These are phyloP conservation scores for Acanthiza pusilla DNA, from an alignment of 2,797 vertebrate species.

Conservation along the genomic window DNA sequence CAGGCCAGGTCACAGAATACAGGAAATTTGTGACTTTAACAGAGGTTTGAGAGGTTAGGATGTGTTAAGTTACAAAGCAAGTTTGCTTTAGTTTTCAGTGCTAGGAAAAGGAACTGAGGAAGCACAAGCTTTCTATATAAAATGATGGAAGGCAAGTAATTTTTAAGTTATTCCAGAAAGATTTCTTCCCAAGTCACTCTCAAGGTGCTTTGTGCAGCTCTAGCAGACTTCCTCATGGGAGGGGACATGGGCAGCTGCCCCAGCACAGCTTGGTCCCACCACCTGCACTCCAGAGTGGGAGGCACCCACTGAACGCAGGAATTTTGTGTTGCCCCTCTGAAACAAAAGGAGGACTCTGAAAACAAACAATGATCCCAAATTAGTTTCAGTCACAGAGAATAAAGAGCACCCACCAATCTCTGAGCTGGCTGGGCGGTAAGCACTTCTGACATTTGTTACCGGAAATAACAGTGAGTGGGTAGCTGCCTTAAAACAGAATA, in stretches of 20 bases:
- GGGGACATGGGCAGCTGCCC: not conserved
- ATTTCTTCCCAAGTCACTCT: not conserved
- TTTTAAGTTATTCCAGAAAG: not conserved
- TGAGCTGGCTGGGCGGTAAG: not conserved
- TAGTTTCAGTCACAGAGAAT: not conserved
- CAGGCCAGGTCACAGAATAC: not conserved
- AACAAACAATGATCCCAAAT: not conserved
- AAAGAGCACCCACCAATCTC: not conserved
- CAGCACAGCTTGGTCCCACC: not conserved
- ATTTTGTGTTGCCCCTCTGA: not conserved
- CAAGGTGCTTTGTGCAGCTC: not conserved
- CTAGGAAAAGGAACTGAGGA: not conserved
- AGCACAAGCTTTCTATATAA: not conserved
- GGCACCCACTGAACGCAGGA: rapidly evolving
- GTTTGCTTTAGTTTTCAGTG: not conserved
- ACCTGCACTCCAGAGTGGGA: not conserved
- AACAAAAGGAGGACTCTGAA: not conserved
- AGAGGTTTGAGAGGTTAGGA: not conserved
- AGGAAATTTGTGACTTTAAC: not conserved
- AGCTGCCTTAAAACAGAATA: not conserved
- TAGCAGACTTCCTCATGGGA: not conserved
- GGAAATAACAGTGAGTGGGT: constrained; percentile 8
- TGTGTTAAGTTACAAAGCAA: not conserved
- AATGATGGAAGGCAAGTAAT: not conserved
- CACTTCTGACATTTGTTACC: not conserved